Conservation (phyloP, 92 coral and sea anemone genomes). For the Zoanthus solanderi region DNA sequence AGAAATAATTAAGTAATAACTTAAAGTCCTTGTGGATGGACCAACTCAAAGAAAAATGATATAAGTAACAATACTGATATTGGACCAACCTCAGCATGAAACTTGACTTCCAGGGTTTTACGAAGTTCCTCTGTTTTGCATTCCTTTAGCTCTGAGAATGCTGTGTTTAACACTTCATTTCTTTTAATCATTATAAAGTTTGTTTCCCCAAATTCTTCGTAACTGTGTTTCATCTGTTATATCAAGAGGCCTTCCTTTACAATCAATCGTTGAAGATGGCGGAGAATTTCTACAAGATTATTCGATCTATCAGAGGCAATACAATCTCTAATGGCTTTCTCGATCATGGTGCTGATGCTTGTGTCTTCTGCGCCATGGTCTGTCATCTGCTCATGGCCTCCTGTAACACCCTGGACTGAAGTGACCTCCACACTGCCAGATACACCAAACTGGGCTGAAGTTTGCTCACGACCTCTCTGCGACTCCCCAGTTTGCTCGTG, state of each 20-base stretch:
- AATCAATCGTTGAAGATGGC: slow-evolving; percentile 40
- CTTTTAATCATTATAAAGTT: slow-evolving; percentile 60
- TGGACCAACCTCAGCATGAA: slow-evolving; percentile 26
- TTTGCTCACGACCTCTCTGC: slow-evolving; percentile 33
- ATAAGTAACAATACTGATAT: slow-evolving; percentile 27
- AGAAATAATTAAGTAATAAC: slow-evolving; percentile 21
- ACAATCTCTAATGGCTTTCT: slow-evolving; percentile 29
- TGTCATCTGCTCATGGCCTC: slow-evolving; percentile 35
- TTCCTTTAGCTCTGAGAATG: slow-evolving; percentile 27
- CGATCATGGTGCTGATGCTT: slow-evolving; percentile 25
- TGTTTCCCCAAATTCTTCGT: slow-evolving; percentile 44
- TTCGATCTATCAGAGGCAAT: slow-evolving; percentile 28
- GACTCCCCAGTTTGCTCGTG: slow-evolving; percentile 32
- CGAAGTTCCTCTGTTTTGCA: slow-evolving; percentile 16
- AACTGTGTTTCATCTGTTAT: slow-evolving; percentile 35
- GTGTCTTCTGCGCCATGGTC: slow-evolving; percentile 38
- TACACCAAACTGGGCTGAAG: slow-evolving; percentile 34
- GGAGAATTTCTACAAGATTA: slow-evolving; percentile 56
- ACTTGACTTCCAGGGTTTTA: slow-evolving; percentile 31
- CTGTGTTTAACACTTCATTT: slow-evolving; percentile 57
- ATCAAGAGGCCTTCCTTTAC: slow-evolving; percentile 59
- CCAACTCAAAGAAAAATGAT: slow-evolving; percentile 21
- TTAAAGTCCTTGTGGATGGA: slow-evolving; percentile 31
- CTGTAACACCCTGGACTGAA: slow-evolving; percentile 38
- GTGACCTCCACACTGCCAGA: slow-evolving; percentile 30